These are phyloP conservation scores for Seriola aureovittata DNA, from an alignment of 2,113 vertebrate genomes.

Conservation along the genomic window DNA sequence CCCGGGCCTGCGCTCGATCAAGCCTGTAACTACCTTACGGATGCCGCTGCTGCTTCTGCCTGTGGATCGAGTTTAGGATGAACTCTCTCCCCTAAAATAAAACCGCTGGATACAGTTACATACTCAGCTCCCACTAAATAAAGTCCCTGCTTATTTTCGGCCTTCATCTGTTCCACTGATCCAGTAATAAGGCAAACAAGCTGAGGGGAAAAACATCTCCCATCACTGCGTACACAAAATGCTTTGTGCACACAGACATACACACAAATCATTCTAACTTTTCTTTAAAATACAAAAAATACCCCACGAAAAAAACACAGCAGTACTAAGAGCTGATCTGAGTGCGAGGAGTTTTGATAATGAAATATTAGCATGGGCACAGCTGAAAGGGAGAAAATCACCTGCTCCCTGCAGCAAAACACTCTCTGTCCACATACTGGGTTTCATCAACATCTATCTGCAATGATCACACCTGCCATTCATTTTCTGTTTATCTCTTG, in stretches of 20 bases:
- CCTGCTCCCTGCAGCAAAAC: constrained; percentile 20
- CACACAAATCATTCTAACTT: no score
- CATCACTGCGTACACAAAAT: constrained; percentile 27
- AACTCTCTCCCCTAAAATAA: constrained; percentile 83
- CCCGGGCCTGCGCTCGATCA: constrained; percentile 30
- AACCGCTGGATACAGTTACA: constrained; percentile 87
- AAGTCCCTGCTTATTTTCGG: constrained; percentile 80
- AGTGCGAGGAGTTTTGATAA: constrained; percentile 9
- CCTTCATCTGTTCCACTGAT: constrained; percentile 82
- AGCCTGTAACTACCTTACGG: constrained; percentile 61
- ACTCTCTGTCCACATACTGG: neutral
- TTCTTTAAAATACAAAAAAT: no score
- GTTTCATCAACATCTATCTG: constrained; percentile 1
- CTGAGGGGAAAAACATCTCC: constrained; percentile 50
- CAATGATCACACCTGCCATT: neutral
- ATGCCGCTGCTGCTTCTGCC: constrained; percentile 76
- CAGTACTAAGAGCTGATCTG: constrained; percentile 3
- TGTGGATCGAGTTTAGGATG: constrained; percentile 74
- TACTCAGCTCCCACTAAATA: constrained; percentile 82
- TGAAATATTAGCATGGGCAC: neutral
- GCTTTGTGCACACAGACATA: no score
- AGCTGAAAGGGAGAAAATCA: neutral
- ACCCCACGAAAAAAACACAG: no score
- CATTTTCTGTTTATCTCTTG: neutral
- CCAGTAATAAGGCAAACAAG: constrained; percentile 75